A percentile compares a stretch with the other conserved stretches of the same genome.
Evolutionary conservation across 1,140 invertebrate species (phyloP).

Genomic region (Drosophila pandora): DNA sequence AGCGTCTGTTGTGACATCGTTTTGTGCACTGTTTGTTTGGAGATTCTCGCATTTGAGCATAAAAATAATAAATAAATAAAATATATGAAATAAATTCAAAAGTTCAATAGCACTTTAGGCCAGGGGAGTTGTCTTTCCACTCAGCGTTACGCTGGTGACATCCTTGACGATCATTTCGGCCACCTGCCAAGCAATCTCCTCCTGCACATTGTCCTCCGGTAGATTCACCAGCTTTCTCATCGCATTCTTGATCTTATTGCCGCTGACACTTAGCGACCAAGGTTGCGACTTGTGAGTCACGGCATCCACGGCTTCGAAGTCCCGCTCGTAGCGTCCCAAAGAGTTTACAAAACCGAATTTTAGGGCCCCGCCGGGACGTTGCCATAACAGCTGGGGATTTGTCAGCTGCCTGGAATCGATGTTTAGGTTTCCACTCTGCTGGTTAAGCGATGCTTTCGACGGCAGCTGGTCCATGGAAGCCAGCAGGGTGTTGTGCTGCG

Average conservation of each 20-base stretch:
- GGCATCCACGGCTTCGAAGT: conserved; percentile 92
- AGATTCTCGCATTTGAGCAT: conserved; percentile 33
- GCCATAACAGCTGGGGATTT: conserved; percentile 94
- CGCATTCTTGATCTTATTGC: conserved; percentile 86
- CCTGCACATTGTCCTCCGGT: conserved; percentile 93
- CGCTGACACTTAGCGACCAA: conserved; percentile 68
- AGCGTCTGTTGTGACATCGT: conserved; percentile 29
- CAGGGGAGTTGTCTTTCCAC: conserved; percentile 47
- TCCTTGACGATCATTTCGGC: conserved; percentile 97
- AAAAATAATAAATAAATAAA: conserved; percentile 32
- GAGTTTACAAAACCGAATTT: conserved; percentile 93
- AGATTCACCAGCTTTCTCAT: conserved; percentile 91
- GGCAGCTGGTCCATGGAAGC: conserved; percentile 87
- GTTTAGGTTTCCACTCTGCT: conserved; percentile 86
- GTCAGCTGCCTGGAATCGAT: conserved; percentile 92
- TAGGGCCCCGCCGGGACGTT: conserved; percentile 88
- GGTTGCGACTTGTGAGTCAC: conserved; percentile 84
- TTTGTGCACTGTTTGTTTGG: conserved; percentile 26
- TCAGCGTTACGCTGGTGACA: conserved; percentile 93
- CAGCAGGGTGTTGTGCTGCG: conserved; percentile 88
- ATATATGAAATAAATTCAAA: conserved; percentile 26
- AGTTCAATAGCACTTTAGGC: conserved; percentile 4
- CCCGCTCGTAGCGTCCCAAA: conserved; percentile 93
- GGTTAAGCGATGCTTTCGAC: conserved; percentile 26
- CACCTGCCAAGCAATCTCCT: conserved; percentile 97